phyloP scores from a whole-genome alignment of 2,113 vertebrate genomes.

The Hippocampus mohnikei region DNA sequence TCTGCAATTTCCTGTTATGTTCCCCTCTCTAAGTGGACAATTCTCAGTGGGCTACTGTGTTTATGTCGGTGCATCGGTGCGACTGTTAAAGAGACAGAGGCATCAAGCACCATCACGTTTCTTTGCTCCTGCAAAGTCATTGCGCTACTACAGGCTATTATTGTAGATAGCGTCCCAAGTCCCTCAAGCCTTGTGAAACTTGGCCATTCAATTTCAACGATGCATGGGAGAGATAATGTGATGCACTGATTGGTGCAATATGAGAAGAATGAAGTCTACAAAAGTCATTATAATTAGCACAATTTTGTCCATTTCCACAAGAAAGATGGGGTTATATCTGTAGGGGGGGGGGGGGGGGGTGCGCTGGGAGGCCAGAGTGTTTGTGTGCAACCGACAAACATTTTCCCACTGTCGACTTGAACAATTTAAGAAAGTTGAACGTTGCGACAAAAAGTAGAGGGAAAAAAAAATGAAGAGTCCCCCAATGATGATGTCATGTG shows the following conservation, averaged over 20 bases:
- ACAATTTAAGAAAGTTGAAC: neutral
- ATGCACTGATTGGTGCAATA: constrained; percentile 13
- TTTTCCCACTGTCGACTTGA: neutral
- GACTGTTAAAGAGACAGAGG: constrained; percentile 43
- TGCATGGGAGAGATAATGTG: constrained; percentile 32
- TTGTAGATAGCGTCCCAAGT: neutral
- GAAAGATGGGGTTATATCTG: neutral
- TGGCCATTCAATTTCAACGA: constrained; percentile 59
- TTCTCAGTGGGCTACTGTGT: constrained; percentile 52
- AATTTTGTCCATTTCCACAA: neutral
- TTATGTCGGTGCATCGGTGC: constrained; percentile 43
- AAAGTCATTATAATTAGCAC: neutral
- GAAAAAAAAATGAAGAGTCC: neutral
- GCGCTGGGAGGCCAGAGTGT: neutral
- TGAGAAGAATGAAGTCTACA: constrained; percentile 19
- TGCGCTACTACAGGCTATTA: constrained; percentile 6
- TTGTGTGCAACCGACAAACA: neutral
- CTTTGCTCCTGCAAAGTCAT: constrained; percentile 7
- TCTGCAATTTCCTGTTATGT: constrained; percentile 60
- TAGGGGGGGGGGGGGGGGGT: too few species aligned
- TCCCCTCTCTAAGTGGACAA: constrained; percentile 45
- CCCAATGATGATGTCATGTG: neutral
- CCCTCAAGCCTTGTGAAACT: constrained; percentile 16
- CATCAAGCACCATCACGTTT: neutral
- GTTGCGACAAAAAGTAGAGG: neutral